Conservation (phyloP, 2,888 invertebrate species). For the Pterostichus niger region DNA sequence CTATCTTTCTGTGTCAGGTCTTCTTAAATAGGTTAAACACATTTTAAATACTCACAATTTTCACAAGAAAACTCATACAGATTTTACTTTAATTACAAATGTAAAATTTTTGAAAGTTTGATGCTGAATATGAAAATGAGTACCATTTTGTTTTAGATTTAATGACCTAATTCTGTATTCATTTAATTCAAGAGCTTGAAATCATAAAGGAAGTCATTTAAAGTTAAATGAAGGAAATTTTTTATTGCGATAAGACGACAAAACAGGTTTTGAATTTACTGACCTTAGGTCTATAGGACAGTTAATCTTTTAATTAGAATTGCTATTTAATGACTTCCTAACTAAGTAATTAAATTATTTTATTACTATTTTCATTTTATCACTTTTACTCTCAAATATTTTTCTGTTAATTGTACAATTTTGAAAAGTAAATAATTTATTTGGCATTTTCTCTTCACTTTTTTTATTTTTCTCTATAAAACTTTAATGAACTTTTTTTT, state of each 20-base stretch:
- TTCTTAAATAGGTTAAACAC: constrained; percentile 34
- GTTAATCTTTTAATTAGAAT: constrained; percentile 37
- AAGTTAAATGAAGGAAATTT: constrained; percentile 42
- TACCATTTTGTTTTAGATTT: constrained; percentile 14
- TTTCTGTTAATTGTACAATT: no score
- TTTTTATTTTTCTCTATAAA: no score
- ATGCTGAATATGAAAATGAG: constrained; percentile 11
- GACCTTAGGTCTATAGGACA: constrained; percentile 42
- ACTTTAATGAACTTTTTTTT: no score
- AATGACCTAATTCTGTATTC: constrained; percentile 39
- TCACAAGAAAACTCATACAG: constrained; percentile 5
- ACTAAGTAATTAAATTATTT: constrained; percentile 29
- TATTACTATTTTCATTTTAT: constrained; percentile 11
- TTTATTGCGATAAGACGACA: constrained; percentile 25
- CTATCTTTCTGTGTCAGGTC: constrained; percentile 34
- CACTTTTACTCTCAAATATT: neutral
- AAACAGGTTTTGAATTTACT: constrained; percentile 30
- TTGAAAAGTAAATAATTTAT: no score
- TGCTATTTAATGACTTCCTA: constrained; percentile 46
- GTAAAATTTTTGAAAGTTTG: constrained; percentile 35
- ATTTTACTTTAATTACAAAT: constrained; percentile 36
- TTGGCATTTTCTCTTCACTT: no score
- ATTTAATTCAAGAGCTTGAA: constrained; percentile 34
- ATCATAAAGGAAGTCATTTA: constrained; percentile 54
- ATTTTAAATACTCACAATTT: constrained; percentile 39